Evolutionary conservation across 2,888 invertebrate species (phyloP).

Genomic region (Pelosia muscerda): DNA sequence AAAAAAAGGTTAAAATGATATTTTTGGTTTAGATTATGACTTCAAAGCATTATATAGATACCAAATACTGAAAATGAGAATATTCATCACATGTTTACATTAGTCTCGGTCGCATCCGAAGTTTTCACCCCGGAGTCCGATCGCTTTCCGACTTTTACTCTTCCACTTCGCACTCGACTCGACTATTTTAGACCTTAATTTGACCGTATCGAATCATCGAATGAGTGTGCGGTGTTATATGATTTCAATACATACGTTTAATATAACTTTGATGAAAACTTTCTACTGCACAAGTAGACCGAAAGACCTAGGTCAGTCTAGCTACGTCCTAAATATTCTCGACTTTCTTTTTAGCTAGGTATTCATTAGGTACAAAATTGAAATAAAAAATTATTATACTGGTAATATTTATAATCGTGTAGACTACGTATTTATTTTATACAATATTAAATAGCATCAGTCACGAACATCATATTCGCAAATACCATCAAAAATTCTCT

Average conservation of each 20-base stretch:
- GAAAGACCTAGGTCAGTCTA: neutral
- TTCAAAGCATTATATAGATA: no score
- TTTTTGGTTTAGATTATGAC: no score
- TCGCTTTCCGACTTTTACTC: no score
- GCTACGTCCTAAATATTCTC: neutral
- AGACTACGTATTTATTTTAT: slow-evolving; percentile 13
- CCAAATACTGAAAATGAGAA: no score
- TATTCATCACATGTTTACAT: no score
- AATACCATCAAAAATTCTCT: slow-evolving; percentile 24
- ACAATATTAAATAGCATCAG: slow-evolving; percentile 15
- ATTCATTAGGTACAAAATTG: neutral
- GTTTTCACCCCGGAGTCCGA: no score
- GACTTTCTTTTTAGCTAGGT: neutral
- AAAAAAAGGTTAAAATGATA: no score
- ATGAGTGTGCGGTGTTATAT: neutral
- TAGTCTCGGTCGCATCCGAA: no score
- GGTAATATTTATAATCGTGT: neutral
- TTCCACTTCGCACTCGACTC: no score
- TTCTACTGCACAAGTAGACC: neutral
- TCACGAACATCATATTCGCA: slow-evolving; percentile 25
- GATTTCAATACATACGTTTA: neutral
- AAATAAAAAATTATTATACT: neutral
- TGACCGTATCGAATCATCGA: slow-evolving; percentile 1
- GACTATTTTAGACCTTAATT: no score
- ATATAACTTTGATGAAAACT: neutral